These are phyloP conservation scores for Camponotus fellah DNA, from an alignment of 2,888 invertebrate genomes.

Conservation along the genomic window DNA sequence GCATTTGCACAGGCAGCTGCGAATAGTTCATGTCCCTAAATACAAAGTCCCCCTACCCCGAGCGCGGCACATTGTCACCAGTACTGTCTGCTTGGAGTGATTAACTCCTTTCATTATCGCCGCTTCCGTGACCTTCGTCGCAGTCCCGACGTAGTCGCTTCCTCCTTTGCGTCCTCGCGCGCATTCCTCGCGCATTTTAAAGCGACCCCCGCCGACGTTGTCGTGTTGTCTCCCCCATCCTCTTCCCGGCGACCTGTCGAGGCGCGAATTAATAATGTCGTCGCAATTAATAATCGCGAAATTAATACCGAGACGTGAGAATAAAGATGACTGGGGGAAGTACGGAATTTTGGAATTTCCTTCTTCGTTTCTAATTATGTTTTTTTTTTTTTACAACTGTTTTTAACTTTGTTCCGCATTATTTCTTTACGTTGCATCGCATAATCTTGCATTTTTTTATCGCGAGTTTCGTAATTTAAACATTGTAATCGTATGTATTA, in stretches of 20 bases:
- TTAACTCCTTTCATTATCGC: slow-evolving; percentile 76
- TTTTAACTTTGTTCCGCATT: neutral
- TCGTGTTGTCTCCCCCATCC: slow-evolving; percentile 49
- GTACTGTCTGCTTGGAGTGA: slow-evolving; percentile 72
- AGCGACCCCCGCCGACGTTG: slow-evolving; percentile 61
- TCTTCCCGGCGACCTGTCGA: slow-evolving; percentile 63
- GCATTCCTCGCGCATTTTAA: slow-evolving; percentile 76
- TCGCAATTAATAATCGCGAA: slow-evolving; percentile 74
- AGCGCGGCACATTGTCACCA: slow-evolving; percentile 58
- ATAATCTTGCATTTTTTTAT: slow-evolving; percentile 9
- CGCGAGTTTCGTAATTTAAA: slow-evolving; percentile 8
- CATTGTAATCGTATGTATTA: neutral
- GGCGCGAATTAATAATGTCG: slow-evolving; percentile 72
- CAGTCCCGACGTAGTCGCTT: slow-evolving; percentile 60
- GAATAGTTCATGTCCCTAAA: slow-evolving; percentile 30
- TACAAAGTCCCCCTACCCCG: slow-evolving; percentile 26
- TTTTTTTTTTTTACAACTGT: neutral
- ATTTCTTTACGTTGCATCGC: neutral
- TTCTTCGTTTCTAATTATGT: slow-evolving; percentile 13
- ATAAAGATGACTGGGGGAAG: slow-evolving; percentile 62
- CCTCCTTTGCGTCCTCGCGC: slow-evolving; percentile 61
- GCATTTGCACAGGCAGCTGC: slow-evolving; percentile 43
- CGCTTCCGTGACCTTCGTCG: slow-evolving; percentile 71
- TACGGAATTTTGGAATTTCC: slow-evolving; percentile 38
- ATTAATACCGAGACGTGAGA: slow-evolving; percentile 70